Evolutionary conservation across 2,113 vertebrate species (phyloP).

Genomic region (Steatornis caripensis): DNA sequence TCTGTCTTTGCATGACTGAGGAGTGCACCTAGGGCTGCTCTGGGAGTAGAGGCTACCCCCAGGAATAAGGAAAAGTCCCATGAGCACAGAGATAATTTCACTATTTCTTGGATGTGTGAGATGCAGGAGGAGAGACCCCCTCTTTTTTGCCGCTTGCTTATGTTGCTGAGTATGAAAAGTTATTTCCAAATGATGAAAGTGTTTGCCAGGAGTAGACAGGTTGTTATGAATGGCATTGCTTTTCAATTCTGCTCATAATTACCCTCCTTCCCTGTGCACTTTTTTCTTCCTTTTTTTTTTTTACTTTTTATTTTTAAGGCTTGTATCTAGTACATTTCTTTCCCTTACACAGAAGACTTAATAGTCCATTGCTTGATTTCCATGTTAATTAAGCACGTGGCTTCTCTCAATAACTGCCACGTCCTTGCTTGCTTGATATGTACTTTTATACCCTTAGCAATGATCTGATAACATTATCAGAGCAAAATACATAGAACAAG

Average conservation of each 20-base stretch:
- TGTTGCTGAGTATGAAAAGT: background rate
- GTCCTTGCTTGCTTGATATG: background rate
- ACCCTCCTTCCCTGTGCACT: background rate
- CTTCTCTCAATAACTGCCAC: background rate
- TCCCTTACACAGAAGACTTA: background rate
- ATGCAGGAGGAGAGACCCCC: background rate
- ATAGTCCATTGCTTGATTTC: constrained; percentile 29
- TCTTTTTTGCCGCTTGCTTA: background rate
- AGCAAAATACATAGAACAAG: constrained; percentile 30
- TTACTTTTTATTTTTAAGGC: background rate
- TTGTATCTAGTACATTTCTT: background rate
- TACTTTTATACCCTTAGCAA: constrained; percentile 5
- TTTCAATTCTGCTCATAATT: constrained; percentile 37
- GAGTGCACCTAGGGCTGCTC: background rate
- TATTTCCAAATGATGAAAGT: constrained; percentile 32
- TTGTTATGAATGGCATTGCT: background rate
- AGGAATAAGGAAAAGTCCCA: background rate
- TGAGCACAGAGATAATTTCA: background rate
- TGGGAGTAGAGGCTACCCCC: background rate
- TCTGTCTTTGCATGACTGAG: background rate
- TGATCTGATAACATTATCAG: constrained; percentile 34
- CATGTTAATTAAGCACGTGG: constrained; percentile 15
- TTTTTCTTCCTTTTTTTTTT: background rate
- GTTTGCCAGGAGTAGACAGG: constrained; percentile 2
- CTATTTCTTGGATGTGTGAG: background rate